Evolutionary conservation across 1,140 invertebrate genomes (phyloP), one percentile per base, ranked within the genome.

Genomic region (Dreissena rostriformis): DNA sequence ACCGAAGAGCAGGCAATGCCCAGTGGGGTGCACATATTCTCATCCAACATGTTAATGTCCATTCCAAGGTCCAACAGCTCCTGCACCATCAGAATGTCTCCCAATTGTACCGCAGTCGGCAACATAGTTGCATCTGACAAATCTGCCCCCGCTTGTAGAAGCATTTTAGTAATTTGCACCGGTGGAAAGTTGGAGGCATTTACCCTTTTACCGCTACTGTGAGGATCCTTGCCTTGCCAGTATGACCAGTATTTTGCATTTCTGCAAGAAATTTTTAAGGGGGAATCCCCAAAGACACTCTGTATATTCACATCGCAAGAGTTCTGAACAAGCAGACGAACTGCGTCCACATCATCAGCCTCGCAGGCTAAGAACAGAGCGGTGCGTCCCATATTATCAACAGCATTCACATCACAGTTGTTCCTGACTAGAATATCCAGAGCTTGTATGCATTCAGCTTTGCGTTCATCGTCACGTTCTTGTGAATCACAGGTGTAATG

Each of bases 381-480:
- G 0, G 97, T 98, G 22, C 97, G 89, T 1, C 97, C 97, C 95
- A 97, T 97, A 87, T 97, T 97, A 90, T 98, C 97, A 0, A 96
- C 96, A 14, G 96, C 96, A 91, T 98, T 97, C 0, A 98, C 96
- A 29, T 96, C 96, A 14, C 97, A 97, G 14, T 97, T 97, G 70
- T 86, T 66, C 51, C 87, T 65, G 1, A 92, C 70, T 10, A 92
- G 83, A 70, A 87, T 53, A 11, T 90, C 77, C 57, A 90, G 73
- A 63, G 90, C 88, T 68, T 88, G 72, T 19, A 86, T 61, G 65
- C 85, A 74, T 65, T 86, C 80, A 8, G 51, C 67, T 52, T 85
- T 88, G 51, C 86, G 85, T 19, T 85, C 74, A 28, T 87, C 86
- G 1, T 63, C 71, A 17, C 72, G 67, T 29, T 90, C 86, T 51